Evolutionary conservation across 2,113 vertebrate genomes (phyloP).

Genomic region (Circaetus cinerascens): DNA sequence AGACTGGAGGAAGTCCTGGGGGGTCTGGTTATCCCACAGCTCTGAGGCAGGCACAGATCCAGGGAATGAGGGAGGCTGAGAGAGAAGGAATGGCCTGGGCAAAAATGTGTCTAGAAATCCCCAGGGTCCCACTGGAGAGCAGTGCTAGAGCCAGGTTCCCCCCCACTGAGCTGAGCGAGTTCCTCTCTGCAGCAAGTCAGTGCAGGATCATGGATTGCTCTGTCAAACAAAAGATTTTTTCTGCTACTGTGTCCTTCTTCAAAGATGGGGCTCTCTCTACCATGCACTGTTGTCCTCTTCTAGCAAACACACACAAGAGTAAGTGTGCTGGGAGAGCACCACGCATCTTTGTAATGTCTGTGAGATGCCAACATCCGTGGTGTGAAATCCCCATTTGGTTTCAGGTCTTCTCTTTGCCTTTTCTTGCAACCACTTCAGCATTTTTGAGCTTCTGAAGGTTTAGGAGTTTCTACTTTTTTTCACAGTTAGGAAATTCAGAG

Average conservation of each 20-base stretch:
- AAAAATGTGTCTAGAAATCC: background rate
- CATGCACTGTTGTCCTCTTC: background rate
- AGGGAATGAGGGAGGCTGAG: background rate
- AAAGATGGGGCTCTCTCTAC: background rate
- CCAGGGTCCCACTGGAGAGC: background rate
- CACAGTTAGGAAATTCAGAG: constrained; percentile 23
- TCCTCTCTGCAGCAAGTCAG: background rate
- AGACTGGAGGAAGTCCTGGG: background rate
- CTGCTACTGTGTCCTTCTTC: background rate
- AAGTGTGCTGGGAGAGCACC: background rate
- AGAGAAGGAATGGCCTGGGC: background rate
- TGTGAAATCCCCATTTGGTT: background rate
- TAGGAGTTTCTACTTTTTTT: background rate
- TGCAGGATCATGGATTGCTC: background rate
- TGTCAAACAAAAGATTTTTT: background rate
- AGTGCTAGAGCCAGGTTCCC: background rate
- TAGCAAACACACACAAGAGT: background rate
- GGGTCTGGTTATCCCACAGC: background rate
- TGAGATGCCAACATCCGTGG: background rate
- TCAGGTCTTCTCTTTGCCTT: background rate
- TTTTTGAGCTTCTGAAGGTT: constrained; percentile 12
- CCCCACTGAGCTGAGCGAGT: background rate
- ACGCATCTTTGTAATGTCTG: background rate
- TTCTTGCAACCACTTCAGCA: background rate
- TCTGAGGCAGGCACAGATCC: background rate